Evolutionary conservation across 1,140 invertebrate species (phyloP), one percentile per base, ranked within the genome.

Genomic region (Scylla paramamosain): DNA sequence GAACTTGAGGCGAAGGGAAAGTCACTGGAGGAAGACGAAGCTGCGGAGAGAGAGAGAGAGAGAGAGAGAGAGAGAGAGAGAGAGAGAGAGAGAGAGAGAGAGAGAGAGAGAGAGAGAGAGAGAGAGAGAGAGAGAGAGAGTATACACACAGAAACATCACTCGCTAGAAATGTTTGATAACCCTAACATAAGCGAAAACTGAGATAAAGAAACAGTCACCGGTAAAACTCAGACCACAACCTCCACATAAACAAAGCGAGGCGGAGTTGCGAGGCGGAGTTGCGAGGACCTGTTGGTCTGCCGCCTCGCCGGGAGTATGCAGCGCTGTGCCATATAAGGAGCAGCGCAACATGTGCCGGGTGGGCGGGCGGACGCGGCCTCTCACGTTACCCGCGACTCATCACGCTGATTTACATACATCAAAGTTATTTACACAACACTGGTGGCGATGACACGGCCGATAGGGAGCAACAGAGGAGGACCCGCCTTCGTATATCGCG

Each of bases 71-170:
- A 46, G 86, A 46, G 31, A 46, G 89, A 46, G 46, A 48, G 45
- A 91, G 52, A 32, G 52, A 52, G 52, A 91, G 89, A 46, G 46
- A 48, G 87, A 89, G 87, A 46, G 39, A 89, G 87, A 89, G 87
- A 46, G 46, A 89, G 29, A n/a, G 29, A 29, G 45, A 46, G 45
- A 46, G 45, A 89, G 87, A 89, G 87, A 46, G 39, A 89, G 87
- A 89, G 87, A 46, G 46, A 89, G 29, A n/a, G 29, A 29, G 45
- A 46, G 45, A 46, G 45, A 46, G 45, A 46, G 86, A 46, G 45
- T 8, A 59, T 8, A 59, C 52, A 59, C 10, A 59, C 10, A 59
- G 10, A 12, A 59, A 59, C 10, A 20, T 20, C 52, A 59, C 52
- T 59, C 39, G 39, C 39, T 39, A 39, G 39, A 39, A 39, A 39